A percentile compares a stretch with the other conserved stretches of the same genome.
Evolutionary conservation across 1,140 invertebrate species (phyloP).

Genomic region (Grapholita molesta): DNA sequence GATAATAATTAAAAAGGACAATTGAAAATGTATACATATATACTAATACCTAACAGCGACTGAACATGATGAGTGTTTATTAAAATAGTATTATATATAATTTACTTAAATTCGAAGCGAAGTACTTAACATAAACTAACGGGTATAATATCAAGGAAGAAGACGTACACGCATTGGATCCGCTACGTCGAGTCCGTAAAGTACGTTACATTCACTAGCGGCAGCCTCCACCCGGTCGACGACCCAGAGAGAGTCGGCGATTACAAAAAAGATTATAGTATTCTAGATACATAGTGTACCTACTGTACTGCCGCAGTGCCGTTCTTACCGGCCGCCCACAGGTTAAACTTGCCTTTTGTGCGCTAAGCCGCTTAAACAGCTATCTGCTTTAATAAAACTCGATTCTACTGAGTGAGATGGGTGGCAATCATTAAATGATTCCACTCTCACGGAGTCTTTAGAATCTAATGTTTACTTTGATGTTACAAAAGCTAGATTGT

Average conservation of each 20-base stretch:
- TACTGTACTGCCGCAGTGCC: background rate
- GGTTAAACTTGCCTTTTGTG: background rate
- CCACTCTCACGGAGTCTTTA: background rate
- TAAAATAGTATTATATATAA: constrained; percentile 16
- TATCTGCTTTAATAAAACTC: background rate
- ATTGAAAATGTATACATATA: no score
- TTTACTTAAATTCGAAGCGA: background rate
- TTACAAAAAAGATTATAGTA: constrained; percentile 66
- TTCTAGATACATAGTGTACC: background rate
- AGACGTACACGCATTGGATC: constrained; percentile 47
- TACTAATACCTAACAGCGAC: no score
- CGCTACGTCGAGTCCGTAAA: constrained; percentile 41
- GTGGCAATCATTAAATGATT: background rate
- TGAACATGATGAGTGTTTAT: no score
- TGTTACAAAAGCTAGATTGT: background rate
- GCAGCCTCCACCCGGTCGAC: constrained; percentile 64
- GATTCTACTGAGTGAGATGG: background rate
- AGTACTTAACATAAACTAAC: background rate
- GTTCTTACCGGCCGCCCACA: background rate
- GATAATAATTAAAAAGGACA: no score
- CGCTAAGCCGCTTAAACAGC: background rate
- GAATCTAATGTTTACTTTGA: background rate
- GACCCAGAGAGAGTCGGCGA: constrained; percentile 47
- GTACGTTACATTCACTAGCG: constrained; percentile 18
- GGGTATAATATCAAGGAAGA: constrained; percentile 38